These are phyloP conservation scores for Coreoperca whiteheadi DNA, from an alignment of 2,113 vertebrate species.

Conservation along the genomic window DNA sequence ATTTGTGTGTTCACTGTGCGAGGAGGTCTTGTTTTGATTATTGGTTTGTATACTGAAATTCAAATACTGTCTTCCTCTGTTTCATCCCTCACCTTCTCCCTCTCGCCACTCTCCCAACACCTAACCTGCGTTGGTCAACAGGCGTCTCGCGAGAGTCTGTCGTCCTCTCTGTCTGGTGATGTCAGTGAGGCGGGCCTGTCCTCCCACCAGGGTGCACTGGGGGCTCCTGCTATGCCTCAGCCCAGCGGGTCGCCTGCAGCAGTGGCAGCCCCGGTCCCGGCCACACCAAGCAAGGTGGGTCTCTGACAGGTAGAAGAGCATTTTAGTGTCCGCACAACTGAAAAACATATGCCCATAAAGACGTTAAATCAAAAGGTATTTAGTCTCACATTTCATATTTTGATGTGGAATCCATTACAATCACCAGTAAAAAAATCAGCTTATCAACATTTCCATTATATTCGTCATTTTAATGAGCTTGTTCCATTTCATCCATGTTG, in stretches of 20 bases:
- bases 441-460: slow-evolving; percentile 12
- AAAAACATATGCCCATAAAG: not conserved
- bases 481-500: slow-evolving; percentile 54
- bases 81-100: not conserved
- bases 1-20: slow-evolving; percentile 5
- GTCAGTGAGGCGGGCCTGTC: slow-evolving; percentile 90
- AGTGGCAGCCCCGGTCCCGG: slow-evolving; percentile 73
- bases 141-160: slow-evolving; percentile 82
- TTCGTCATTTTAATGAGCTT: slow-evolving; percentile 5
- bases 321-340: not conserved
- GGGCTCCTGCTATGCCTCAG: slow-evolving; percentile 88
- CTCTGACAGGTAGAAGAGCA: not conserved
- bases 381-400: not conserved
- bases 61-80: not conserved
- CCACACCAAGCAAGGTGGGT: slow-evolving; percentile 91
- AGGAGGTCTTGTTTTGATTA: not conserved
- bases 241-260: slow-evolving; percentile 82
- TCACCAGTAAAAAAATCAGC: not conserved
- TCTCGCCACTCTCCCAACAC: not conserved
- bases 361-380: not conserved
- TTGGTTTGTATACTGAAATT: not conserved
- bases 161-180: slow-evolving; percentile 83
- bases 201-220: slow-evolving; percentile 90
- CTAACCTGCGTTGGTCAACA: slow-evolving; percentile 25
- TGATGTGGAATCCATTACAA: not conserved